Evolutionary conservation across 2,113 vertebrate species (phyloP).

Genomic region (Vidua macroura): DNA sequence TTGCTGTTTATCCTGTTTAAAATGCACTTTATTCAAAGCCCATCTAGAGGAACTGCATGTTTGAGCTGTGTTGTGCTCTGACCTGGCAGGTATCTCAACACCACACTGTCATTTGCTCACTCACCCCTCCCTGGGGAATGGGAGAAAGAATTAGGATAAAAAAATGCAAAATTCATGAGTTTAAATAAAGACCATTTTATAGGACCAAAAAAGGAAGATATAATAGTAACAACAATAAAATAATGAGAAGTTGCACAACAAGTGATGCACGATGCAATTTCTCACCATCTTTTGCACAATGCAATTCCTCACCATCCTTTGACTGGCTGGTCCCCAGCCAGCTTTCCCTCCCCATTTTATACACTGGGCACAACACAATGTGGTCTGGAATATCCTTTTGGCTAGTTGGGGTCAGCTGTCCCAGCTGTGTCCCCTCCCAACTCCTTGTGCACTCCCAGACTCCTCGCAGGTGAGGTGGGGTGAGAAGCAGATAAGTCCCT

Average conservation of each 20-base stretch:
- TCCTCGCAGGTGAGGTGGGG: accelerated
- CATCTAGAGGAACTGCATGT: accelerated
- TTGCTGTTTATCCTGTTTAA: neutral
- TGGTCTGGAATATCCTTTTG: neutral
- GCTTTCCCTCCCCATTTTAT: neutral
- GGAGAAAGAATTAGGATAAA: neutral
- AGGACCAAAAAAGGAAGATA: neutral
- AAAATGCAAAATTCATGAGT: neutral
- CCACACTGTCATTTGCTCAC: neutral
- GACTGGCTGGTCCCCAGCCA: neutral
- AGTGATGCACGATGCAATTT: neutral
- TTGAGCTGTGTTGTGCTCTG: neutral
- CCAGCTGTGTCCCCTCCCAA: neutral
- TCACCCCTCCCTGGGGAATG: accelerated
- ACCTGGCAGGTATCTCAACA: neutral
- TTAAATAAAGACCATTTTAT: neutral
- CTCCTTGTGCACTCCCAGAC: neutral
- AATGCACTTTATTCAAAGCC: neutral
- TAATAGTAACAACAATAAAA: neutral
- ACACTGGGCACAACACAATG: neutral
- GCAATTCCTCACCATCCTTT: neutral
- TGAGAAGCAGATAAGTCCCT: neutral
- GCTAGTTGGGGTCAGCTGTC: neutral
- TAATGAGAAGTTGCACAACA: neutral
- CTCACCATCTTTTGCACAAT: neutral